Base-by-base conservation (phyloP, 1,140 invertebrate genomes). In the Phymorhynchus buccinoides region DNA sequence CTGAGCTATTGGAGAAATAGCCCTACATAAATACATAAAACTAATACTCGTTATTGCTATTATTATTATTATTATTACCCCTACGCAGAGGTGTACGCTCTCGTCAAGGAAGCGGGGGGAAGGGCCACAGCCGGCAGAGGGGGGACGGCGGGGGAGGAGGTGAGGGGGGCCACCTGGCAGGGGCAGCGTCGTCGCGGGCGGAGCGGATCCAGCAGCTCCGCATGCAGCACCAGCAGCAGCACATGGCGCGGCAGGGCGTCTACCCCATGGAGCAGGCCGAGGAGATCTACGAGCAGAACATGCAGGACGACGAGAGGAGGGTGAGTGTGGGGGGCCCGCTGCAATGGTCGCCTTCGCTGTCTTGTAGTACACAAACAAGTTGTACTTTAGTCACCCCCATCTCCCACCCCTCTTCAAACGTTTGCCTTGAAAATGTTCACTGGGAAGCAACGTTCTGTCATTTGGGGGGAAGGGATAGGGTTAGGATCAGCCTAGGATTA, bases 181-280 rank as follows among this genome's bases (percentile, higher is more conserved):
- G 83, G 22, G 82, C 68, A 41, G 84, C 86, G 68, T 78, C 86
- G 30, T 90, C 90, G 27, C 81, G 94, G 7, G 93, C 94, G n/a
- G 94, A 95, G 66, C 89, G 94, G 39, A 95, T 95, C 84, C 94
- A 95, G 84, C 93, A 95, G 84, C 87, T 95, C 62, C 86, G 95
- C 35, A 92, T 93, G 7, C 92, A 95, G 83, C 95, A 95, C 87
- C 95, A 95, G 89, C 90, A 94, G 32, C 89, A 94, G 48, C 95
- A 95, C 87, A 92, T 92, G 14, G 94, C 95, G 86, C 88, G 95
- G 42, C 93, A 94, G 41, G 94, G 91, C 0, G 86, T 88, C 18
- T 92, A 92, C 81, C 91, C 90, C 16, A 84, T 87, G 14, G 91
- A 92, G 0, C 89, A 90, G 42, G 37, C 32, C 27, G 94, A 95